Base-by-base conservation (phyloP, 2,888 invertebrate species). In the Mesorhabditis spiculigera region DNA sequence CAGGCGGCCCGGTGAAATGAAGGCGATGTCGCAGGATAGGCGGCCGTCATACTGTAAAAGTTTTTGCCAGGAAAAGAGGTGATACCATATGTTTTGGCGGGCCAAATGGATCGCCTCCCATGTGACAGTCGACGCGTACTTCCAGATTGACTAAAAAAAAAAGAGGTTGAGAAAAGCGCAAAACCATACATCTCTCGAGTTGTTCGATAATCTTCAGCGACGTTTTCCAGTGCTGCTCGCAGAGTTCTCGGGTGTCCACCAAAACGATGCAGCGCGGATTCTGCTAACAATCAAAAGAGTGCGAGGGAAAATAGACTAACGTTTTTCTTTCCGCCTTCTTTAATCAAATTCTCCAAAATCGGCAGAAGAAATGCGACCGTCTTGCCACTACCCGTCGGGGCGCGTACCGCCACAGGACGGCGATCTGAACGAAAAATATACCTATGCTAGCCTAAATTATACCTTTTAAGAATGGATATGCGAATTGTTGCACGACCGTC, bases 341-440 rank as follows among this genome's bases (percentile, higher is more conserved):
- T 50, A n/a, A 50, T 10, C 58, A 50, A 50, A n/a, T n/a, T 50
- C n/a, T 50, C 58, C 10, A 50, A 13, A 50, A 50, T 50, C n/a
- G 58, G 58, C n/a, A 50, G 58, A 50, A 50, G 58, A 50, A 50
- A 50, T 50, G 58, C 58, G n/a, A 50, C n/a, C 58, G 58, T 50
- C 58, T 50, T 50, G 8, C 58, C 58, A n/a, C 58, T 50, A 50
- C 58, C 58, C 8, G 58, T 50, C 58, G 58, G 58, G n/a, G 58
- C 58, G 8, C 58, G 58, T 50, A 50, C 58, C 58, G n/a, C n/a
- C 8, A 50, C 58, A n/a, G 8, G 58, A 13, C n/a, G 10, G 58
- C 58, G 58, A 50, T 50, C 58, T 50, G n/a, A 50, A 50, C 58
- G n/a, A n/a, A 50, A 50, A 13, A 50, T n/a, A 50, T 50, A 28